phyloP scores from a whole-genome alignment of 2,888 invertebrate genomes.

The Clistopyga incitator region DNA sequence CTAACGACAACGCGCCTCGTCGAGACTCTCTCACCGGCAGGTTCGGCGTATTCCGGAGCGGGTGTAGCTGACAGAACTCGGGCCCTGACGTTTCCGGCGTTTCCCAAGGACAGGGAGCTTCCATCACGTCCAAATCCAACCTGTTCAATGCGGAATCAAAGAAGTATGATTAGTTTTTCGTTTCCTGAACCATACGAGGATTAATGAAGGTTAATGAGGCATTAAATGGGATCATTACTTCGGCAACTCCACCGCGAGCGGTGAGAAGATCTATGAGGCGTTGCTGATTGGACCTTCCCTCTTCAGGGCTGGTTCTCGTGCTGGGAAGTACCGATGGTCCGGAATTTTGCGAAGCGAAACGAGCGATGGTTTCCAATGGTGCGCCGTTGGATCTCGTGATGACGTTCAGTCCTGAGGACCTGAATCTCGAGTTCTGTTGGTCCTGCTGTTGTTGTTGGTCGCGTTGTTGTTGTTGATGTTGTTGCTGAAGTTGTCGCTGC shows the following conservation, averaged over 20 bases:
- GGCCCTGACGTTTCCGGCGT: conserved; percentile 85
- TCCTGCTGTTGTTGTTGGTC: conserved; percentile 66
- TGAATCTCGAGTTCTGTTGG: conserved; percentile 17
- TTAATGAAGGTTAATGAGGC: not conserved
- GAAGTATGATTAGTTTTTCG: not conserved
- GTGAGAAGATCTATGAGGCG: conserved; percentile 85
- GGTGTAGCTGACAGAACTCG: conserved; percentile 87
- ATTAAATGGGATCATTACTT: conserved; percentile 73
- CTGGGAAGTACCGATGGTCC: conserved; percentile 78
- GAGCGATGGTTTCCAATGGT: conserved; percentile 71
- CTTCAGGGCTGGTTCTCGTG: conserved; percentile 79
- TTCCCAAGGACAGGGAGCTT: conserved; percentile 82
- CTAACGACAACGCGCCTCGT: conserved; percentile 87
- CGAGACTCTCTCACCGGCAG: conserved; percentile 86
- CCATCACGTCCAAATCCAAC: conserved; percentile 81
- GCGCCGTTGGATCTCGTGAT: conserved; percentile 73
- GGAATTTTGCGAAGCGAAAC: conserved; percentile 75
- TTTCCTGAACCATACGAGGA: not conserved
- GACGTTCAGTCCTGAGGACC: conserved; percentile 67
- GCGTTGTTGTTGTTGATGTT: conserved; percentile 69
- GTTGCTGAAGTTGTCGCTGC: conserved; percentile 51
- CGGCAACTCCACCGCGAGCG: conserved; percentile 83
- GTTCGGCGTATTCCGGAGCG: conserved; percentile 85
- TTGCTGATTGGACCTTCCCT: conserved; percentile 84
- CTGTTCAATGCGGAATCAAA: conserved; percentile 65